These are phyloP conservation scores for Lophotis ruficrista DNA, from an alignment of 2,113 vertebrate genomes.

Conservation along the genomic window DNA sequence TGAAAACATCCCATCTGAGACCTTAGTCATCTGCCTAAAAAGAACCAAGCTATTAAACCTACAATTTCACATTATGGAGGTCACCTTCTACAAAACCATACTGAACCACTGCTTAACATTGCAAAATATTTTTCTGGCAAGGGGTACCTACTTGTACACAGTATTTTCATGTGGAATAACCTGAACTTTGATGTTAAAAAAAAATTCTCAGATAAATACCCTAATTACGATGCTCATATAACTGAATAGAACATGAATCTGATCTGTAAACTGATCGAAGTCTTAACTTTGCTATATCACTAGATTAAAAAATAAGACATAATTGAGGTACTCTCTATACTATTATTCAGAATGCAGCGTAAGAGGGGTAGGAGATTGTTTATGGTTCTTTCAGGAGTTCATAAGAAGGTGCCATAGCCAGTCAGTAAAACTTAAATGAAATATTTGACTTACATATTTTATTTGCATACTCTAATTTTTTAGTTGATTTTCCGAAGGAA, in stretches of 20 bases:
- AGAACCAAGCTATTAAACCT: constrained; percentile 23
- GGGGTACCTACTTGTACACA: not conserved
- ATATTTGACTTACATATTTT: not conserved
- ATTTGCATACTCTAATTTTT: not conserved
- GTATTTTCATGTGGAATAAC: not conserved
- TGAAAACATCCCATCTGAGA: constrained; percentile 24
- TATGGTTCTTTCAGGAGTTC: not conserved
- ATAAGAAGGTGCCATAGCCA: not conserved
- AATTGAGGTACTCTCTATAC: not conserved
- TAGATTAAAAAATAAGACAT: not conserved
- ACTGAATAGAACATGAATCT: not conserved
- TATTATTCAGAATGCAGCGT: not conserved
- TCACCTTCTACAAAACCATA: not conserved
- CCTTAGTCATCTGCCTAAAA: not conserved
- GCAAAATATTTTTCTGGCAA: not conserved
- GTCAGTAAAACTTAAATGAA: not conserved
- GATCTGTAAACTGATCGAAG: not conserved
- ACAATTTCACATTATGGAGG: constrained; percentile 1
- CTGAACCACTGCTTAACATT: not conserved
- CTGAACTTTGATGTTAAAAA: not conserved
- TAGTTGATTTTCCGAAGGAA: not conserved
- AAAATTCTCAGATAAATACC: not conserved
- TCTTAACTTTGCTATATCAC: not conserved
- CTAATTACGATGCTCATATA: not conserved
- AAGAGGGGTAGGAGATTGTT: not conserved